Evolutionary conservation across 2,888 invertebrate genomes (phyloP), one percentile per base, ranked within the genome.

Genomic region (Dynastes maya): DNA sequence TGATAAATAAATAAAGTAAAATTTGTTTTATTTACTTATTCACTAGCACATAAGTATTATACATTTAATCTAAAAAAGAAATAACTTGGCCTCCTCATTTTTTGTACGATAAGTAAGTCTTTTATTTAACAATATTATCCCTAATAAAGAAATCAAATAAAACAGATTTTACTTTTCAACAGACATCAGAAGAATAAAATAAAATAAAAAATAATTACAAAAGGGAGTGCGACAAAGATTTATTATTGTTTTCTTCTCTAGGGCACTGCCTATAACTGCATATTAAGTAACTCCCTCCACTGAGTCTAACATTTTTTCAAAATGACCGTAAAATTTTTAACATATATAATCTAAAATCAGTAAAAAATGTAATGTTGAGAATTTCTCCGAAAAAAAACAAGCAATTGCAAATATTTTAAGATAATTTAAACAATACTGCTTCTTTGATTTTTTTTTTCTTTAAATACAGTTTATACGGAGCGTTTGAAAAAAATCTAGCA

Each of bases 21-120:
- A 74, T 74, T 74, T 74, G 72, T 74, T 74, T 74, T 61, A 74
- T 61, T 74, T n/a, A 13, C 45, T 6, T 74, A 68, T 29, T 27
- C 29, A 68, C 29, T 49, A 27, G 11, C 51, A 68, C 5, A 40
- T 65, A 29, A 29, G 29, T 51, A 29, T 74, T 61, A 61, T 74
- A 22, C 29, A 63, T 45, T 72, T 61, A 16, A 27, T 40, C 55
- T 74, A 74, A 74, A 74, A 45, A 74, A 22, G 22, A 74, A 74
- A 74, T 74, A 63, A 74, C 72, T 74, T 74, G 72, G 72, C 72
- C 72, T 74, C 61, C 27, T 63, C 55, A 16, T 63, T 63, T 49
- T 68, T 74, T 74, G 72, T 74, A 74, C 72, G 61, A 74, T 74
- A 61, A 61, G 61, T 74, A 61, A 74, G 72, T 74, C 61, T 74